Percentiles rank a stretch among this genome's conserved stretches.
Evolutionary conservation across 2,797 vertebrate genomes (phyloP).

Genomic region (Pseudochaenichthys georgianus): DNA sequence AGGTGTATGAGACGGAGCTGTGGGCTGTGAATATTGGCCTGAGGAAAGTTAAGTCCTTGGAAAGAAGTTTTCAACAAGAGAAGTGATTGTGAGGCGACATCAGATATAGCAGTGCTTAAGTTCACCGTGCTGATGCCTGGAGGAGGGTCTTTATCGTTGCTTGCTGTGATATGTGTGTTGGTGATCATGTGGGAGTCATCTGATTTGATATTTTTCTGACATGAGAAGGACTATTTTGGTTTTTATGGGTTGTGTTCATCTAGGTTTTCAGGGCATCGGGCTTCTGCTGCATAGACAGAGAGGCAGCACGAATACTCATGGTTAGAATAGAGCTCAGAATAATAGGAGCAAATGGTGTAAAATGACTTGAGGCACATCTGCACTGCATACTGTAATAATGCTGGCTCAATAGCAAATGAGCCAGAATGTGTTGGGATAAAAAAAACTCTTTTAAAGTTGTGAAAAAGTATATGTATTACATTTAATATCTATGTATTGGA

Average conservation of each 20-base stretch:
- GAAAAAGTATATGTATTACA: no score
- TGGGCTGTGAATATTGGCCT: slow-evolving; percentile 19
- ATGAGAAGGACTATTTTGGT: neutral
- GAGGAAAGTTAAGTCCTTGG: slow-evolving; percentile 4
- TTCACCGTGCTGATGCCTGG: slow-evolving; percentile 26
- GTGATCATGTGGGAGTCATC: slow-evolving; percentile 62
- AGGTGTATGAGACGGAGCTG: slow-evolving; percentile 53
- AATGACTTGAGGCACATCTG: neutral
- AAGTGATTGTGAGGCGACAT: slow-evolving; percentile 46
- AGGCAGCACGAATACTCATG: slow-evolving; percentile 70
- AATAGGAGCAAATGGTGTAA: slow-evolving; percentile 24
- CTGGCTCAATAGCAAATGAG: slow-evolving; percentile 8
- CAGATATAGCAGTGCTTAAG: slow-evolving; percentile 40
- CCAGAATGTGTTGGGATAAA: neutral
- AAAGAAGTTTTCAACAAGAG: slow-evolving; percentile 50
- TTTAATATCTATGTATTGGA: no score
- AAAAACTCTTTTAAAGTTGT: neutral
- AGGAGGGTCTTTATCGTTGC: slow-evolving; percentile 27
- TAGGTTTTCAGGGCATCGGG: slow-evolving; percentile 11
- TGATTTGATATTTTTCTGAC: slow-evolving; percentile 31
- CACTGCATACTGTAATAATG: neutral
- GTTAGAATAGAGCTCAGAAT: slow-evolving; percentile 26
- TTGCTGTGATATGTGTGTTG: slow-evolving; percentile 18
- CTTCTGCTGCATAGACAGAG: slow-evolving; percentile 61
- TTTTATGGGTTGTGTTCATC: no score